A percentile compares a stretch with the other conserved stretches of the same genome.
Evolutionary conservation across 2,113 vertebrate species (phyloP).

Genomic region (Neotoma lepida): DNA sequence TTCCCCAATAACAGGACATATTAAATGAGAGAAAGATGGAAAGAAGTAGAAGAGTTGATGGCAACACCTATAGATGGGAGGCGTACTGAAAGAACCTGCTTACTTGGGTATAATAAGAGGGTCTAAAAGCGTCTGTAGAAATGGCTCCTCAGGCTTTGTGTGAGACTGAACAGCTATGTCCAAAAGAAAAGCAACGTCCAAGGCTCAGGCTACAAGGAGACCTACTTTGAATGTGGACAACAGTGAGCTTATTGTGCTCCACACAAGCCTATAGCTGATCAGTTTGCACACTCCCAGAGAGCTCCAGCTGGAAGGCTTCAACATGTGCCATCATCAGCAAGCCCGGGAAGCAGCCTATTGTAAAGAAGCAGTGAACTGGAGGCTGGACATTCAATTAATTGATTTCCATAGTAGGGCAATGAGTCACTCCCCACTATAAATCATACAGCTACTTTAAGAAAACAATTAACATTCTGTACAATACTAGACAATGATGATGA

Average conservation of each 20-base stretch:
- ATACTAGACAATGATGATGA: not conserved
- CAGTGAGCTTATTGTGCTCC: not conserved
- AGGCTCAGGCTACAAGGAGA: not conserved
- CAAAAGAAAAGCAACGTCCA: conserved; percentile 23
- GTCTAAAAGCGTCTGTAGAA: not conserved
- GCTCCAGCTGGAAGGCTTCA: not conserved
- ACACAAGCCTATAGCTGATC: not conserved
- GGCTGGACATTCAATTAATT: not conserved
- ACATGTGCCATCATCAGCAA: not conserved
- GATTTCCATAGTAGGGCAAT: not conserved
- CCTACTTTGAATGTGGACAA: not conserved
- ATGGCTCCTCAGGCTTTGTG: not conserved
- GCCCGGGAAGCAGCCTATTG: not conserved
- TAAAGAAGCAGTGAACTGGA: not conserved
- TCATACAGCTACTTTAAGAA: not conserved
- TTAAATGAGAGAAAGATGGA: not conserved
- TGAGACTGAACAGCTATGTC: not conserved
- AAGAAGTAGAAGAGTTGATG: not conserved
- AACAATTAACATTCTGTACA: not conserved
- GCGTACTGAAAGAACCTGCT: not conserved
- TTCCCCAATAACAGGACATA: not conserved
- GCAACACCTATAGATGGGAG: not conserved
- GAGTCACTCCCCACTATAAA: not conserved
- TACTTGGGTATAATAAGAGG: not conserved
- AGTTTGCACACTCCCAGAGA: not conserved